These are phyloP conservation scores for Anagyrus pseudococci DNA, from an alignment of 2,888 invertebrate genomes.

Conservation along the genomic window DNA sequence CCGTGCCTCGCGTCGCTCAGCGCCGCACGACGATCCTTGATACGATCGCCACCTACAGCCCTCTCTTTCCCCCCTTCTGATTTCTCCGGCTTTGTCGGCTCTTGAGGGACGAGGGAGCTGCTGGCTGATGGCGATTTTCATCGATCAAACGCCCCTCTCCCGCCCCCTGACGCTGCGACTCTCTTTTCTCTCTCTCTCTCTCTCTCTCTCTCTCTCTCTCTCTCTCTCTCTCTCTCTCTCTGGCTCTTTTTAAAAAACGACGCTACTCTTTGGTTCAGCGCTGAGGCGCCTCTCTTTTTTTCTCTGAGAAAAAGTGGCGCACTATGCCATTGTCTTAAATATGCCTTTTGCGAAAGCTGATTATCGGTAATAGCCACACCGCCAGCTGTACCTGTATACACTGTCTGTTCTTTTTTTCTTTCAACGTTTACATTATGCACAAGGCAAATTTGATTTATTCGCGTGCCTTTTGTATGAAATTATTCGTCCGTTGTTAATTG, in stretches of 20 bases:
- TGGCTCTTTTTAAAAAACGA: not conserved
- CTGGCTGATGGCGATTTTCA: constrained; percentile 36
- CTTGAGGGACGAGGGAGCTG: no score
- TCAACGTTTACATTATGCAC: no score
- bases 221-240: not conserved
- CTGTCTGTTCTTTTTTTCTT: no score
- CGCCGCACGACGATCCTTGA: constrained; percentile 12
- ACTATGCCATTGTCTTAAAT: constrained; percentile 27
- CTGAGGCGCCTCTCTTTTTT: no score
- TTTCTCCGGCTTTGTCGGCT: no score
- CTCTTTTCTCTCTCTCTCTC: not conserved
- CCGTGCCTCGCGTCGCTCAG: constrained; percentile 21
- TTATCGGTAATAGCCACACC: no score
- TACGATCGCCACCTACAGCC: constrained; percentile 32
- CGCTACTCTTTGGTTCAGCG: not conserved
- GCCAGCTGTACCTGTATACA: no score
- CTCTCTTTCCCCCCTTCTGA: not conserved
- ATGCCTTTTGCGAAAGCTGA: no score
- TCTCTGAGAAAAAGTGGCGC: no score
- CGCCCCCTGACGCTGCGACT: constrained; percentile 2
- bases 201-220: not conserved
- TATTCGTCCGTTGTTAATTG: no score
- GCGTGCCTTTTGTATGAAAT: no score
- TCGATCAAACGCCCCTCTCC: constrained; percentile 32
- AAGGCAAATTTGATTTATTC: no score